phyloP scores from a whole-genome alignment of 2,888 invertebrate species.

The Sminthurinus aureus region DNA sequence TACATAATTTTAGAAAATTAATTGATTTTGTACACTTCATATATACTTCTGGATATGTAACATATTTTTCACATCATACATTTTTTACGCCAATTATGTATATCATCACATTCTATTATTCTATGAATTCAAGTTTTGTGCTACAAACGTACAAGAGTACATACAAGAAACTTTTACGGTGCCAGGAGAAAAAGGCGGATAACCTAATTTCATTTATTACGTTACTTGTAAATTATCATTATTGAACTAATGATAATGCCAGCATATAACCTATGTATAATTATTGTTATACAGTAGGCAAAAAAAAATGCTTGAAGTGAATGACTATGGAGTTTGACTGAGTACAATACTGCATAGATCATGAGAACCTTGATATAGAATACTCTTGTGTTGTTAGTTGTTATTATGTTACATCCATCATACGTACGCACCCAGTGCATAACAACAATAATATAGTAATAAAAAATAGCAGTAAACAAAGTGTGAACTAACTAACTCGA shows the following conservation, averaged over 20 bases:
- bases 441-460: conserved; percentile 1
- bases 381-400: too few species aligned
- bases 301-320: background rate
- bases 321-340: background rate
- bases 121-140: too few species aligned
- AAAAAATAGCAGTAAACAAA: conserved; percentile 16
- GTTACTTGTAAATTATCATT: background rate
- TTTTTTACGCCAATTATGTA: too few species aligned
- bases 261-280: background rate
- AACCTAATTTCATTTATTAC: conserved; percentile 24
- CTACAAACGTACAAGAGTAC: background rate
- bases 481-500: background rate
- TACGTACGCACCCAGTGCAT: background rate
- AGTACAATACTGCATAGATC: background rate
- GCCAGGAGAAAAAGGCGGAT: conserved; percentile 14
- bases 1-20: background rate
- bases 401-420: background rate
- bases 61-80: too few species aligned
- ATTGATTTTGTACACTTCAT: background rate
- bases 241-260: background rate
- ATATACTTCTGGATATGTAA: background rate
- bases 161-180: background rate
- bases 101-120: too few species aligned
- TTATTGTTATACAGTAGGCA: background rate
- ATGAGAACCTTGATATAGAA: too few species aligned